These are phyloP conservation scores for Grallaria varia DNA, from an alignment of 2,113 vertebrate genomes.

Conservation along the genomic window DNA sequence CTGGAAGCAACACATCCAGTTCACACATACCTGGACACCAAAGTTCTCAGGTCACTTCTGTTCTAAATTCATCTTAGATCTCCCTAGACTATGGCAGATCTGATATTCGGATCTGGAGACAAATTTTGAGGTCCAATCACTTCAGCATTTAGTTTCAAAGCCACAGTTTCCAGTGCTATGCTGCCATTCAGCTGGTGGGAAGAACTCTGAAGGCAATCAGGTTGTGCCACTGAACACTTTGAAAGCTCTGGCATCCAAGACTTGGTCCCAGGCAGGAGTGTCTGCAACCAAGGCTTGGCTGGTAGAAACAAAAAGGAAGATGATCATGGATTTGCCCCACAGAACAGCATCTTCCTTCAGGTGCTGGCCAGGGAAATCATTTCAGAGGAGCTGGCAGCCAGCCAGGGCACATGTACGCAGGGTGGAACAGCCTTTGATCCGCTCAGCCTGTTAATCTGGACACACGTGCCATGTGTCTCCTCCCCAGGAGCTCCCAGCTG, in stretches of 20 bases:
- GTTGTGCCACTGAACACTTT: neutral
- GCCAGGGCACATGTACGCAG: neutral
- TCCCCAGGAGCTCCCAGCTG: neutral
- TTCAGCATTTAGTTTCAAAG: neutral
- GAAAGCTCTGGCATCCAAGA: neutral
- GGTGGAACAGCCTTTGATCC: neutral
- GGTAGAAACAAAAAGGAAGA: neutral
- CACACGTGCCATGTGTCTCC: neutral
- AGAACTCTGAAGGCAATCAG: neutral
- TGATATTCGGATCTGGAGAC: neutral
- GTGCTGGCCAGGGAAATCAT: neutral
- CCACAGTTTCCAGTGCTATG: neutral
- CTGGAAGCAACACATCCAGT: neutral
- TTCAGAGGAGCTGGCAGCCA: neutral
- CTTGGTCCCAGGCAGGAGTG: neutral
- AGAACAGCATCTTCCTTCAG: neutral
- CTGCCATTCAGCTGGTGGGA: neutral
- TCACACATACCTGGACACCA: neutral
- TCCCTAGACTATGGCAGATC: neutral
- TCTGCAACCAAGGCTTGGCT: neutral
- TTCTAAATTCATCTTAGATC: neutral
- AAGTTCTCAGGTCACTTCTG: neutral
- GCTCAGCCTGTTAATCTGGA: neutral
- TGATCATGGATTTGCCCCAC: neutral
- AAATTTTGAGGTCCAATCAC: neutral